These are phyloP conservation scores for Epinephelus malabaricus DNA, from an alignment of 2,797 vertebrate genomes.

Conservation along the genomic window DNA sequence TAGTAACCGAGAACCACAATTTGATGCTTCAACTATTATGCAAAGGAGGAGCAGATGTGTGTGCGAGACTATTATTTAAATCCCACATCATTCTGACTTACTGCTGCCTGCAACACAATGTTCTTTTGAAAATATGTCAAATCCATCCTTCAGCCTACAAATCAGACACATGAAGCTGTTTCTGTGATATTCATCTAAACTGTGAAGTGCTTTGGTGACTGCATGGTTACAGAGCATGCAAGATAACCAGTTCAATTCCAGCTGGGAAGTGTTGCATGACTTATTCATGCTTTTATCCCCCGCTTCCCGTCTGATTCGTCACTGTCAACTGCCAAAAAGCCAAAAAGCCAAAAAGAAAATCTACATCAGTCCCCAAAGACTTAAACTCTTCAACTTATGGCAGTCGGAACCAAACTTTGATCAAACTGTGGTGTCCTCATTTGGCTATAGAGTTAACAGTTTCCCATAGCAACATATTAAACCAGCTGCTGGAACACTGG, in stretches of 20 bases:
- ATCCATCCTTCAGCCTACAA: not conserved
- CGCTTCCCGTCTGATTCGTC: not conserved
- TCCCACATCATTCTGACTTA: not conserved
- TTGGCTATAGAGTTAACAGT: not conserved
- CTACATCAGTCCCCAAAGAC: not conserved
- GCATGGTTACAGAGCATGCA: too few relatives aligned
- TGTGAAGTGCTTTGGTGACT: too few relatives aligned
- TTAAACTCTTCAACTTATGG: too few relatives aligned
- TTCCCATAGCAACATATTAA: constrained; percentile 1
- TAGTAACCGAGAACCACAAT: not conserved
- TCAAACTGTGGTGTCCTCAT: not conserved
- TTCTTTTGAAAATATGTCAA: not conserved
- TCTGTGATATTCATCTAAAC: too few relatives aligned
- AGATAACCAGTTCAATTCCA: too few relatives aligned
- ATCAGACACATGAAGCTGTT: not conserved
- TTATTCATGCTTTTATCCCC: too few relatives aligned
- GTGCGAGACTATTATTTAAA: not conserved
- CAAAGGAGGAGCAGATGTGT: not conserved
- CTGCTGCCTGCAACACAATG: not conserved
- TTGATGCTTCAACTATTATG: not conserved
- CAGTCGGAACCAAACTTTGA: not conserved
- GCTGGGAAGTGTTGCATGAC: not conserved
- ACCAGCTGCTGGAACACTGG: not conserved
- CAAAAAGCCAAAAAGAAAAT: not conserved
- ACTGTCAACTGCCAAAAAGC: not conserved